Base-by-base conservation (phyloP, 2,113 vertebrate species). In the Vireo altiloquus region DNA sequence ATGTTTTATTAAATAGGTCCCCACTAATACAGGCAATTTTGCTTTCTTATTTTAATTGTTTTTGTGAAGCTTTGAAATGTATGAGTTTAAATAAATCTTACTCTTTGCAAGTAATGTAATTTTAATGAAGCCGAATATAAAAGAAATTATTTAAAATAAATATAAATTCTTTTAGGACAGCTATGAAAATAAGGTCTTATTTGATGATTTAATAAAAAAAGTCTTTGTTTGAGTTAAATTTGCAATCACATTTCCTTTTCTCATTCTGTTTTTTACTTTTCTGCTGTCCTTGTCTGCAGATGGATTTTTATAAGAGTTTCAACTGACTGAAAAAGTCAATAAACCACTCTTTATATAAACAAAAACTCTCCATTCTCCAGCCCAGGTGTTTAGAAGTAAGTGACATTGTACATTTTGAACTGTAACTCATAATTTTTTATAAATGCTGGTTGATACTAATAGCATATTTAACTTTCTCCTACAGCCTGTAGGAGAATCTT, bases 41-140 rank as follows among this genome's bases (percentile, higher is more conserved):
- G 20, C 20, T 71, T 28, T 61, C 5, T 79, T 83, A 65, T 66
- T 87, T 85, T 81, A 86, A 83, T 74, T 65, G 11, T 17, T 75
- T 37, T 61, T 64, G 8, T 84, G 23, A 91, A 56, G 24, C 15
- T 91, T 91, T 94, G 68, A 87, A 91, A 91, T 80, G 6, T 57
- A 87, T 59, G 46, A 69, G 14, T 96, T 96, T 77, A 90, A 80
- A 92, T 65, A 68, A 68, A 87, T 83, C 40, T 74, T 75, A 60
- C 15, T 82, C 37, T 47, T 65, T 71, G 13, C 18, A 89, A 89
- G 12, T 75, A 53, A 68, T 37, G 27, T 46, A 74, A 76, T 84
- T 89, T 84, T 84, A 82, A 79, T 56, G 31, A 89, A 86, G 47
- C 11, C 71, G 82, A 89, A 64, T 76, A 69, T 37, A 65, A 87